These are phyloP conservation scores for Trissolcus japonicus DNA, from an alignment of 2,888 invertebrate species.

Conservation along the genomic window DNA sequence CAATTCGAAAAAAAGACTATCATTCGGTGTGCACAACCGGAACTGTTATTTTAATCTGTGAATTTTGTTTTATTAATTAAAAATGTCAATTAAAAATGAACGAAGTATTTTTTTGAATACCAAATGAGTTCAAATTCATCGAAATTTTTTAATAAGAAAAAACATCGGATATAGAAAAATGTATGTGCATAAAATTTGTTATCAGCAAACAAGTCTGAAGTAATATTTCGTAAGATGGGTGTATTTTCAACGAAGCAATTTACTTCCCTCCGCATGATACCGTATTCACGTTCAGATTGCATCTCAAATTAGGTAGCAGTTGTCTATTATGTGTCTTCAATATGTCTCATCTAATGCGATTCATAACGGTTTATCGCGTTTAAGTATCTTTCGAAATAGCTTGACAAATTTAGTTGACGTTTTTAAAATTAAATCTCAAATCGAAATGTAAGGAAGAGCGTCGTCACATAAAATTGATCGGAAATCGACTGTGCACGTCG, in stretches of 20 bases:
- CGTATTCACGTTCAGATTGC: conserved; percentile 9
- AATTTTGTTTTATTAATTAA: no score
- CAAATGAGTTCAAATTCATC: no score
- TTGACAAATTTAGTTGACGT: no score
- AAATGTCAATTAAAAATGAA: no score
- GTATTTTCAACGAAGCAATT: conserved; percentile 20
- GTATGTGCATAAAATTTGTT: conserved; percentile 4
- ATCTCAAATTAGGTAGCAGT: conserved; percentile 17
- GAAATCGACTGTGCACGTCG: no score
- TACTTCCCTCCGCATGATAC: conserved; percentile 1
- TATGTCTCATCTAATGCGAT: conserved; percentile 14
- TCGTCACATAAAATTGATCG: no score
- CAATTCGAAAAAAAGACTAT: no score
- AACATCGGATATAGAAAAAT: neutral
- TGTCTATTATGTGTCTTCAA: conserved; percentile 18
- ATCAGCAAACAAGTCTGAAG: neutral
- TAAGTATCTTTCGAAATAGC: conserved; percentile 3
- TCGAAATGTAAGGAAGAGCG: neutral
- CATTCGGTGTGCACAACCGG: no score
- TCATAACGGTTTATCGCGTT: conserved; percentile 12
- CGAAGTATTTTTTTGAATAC: no score
- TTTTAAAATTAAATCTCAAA: neutral
- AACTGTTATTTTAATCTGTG: no score
- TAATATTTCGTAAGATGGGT: neutral
- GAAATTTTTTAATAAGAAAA: no score